phyloP scores from a whole-genome alignment of 2,888 invertebrate species.

The Steinernema hermaphroditum region DNA sequence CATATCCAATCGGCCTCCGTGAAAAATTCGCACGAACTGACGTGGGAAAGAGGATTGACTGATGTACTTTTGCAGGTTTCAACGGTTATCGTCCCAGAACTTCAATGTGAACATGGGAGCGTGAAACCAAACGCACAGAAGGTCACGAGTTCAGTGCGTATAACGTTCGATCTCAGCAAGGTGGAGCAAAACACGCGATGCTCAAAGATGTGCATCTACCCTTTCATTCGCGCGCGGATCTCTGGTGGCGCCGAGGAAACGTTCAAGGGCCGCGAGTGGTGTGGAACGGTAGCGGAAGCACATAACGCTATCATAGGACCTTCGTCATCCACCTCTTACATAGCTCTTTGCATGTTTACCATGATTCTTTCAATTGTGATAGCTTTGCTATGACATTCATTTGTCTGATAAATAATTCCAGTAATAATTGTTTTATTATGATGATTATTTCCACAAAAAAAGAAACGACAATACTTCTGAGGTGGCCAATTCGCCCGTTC shows the following conservation, averaged over 20 bases:
- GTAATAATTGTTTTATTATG: no score
- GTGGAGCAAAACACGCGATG: constrained; percentile 33
- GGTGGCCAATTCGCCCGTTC: no score
- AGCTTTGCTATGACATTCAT: not conserved
- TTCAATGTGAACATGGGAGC: constrained; percentile 40
- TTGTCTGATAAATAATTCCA: no score
- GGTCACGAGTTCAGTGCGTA: not conserved
- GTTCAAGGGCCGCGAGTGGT: constrained; percentile 58
- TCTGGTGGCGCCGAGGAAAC: constrained; percentile 35
- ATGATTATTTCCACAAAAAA: no score
- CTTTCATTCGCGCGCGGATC: constrained; percentile 52
- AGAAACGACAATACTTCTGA: no score
- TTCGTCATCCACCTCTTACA: not conserved
- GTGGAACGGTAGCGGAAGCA: constrained; percentile 56
- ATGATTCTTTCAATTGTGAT: not conserved
- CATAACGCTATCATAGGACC: constrained; percentile 10
- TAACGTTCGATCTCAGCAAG: constrained; percentile 15
- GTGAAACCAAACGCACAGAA: constrained; percentile 25
- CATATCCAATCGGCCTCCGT: not conserved
- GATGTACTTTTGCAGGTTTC: constrained; percentile 45
- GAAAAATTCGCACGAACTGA: not conserved
- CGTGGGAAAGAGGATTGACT: constrained; percentile 3
- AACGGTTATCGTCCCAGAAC: constrained; percentile 56
- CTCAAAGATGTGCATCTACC: constrained; percentile 57
- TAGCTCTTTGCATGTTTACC: not conserved